Evolutionary conservation across 2,888 invertebrate species (phyloP).

Genomic region (Bedellia somnulentella): DNA sequence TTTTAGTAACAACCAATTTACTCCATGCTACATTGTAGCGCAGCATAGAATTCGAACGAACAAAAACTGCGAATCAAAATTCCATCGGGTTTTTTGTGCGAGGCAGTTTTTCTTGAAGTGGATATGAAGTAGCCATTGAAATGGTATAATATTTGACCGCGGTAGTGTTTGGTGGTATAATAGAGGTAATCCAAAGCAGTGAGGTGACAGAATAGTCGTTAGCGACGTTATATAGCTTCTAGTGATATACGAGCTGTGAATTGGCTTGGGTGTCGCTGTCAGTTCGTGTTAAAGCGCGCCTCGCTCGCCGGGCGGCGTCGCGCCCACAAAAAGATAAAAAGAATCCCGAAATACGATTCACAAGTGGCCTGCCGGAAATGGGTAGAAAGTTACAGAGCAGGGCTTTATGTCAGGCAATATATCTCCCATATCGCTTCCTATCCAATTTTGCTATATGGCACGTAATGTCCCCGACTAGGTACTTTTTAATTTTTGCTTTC

Average conservation of each 20-base stretch:
- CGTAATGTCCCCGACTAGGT: slow-evolving; percentile 42
- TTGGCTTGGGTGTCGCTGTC: slow-evolving; percentile 53
- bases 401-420: slow-evolving; percentile 54
- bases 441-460: slow-evolving; percentile 55
- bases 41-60: too few species aligned
- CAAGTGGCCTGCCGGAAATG: slow-evolving; percentile 56
- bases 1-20: too few species aligned
- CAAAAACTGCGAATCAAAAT: too few species aligned
- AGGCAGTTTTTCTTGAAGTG: too few species aligned
- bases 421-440: slow-evolving; percentile 47
- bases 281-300: slow-evolving; percentile 32
- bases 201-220: slow-evolving; percentile 52
- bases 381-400: slow-evolving; percentile 50
- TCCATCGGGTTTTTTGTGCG: too few species aligned
- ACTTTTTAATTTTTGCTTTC: slow-evolving; percentile 41
- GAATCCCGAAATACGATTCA: slow-evolving; percentile 55
- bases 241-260: slow-evolving; percentile 57
- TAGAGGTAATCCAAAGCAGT: slow-evolving; percentile 30
- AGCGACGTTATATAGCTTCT: slow-evolving; percentile 39
- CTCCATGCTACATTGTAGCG: too few species aligned
- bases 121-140: too few species aligned
- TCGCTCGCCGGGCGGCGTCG: slow-evolving; percentile 19
- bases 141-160: background rate
- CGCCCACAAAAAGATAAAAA: slow-evolving; percentile 54
- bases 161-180: slow-evolving; percentile 12